phyloP scores from a whole-genome alignment of 2,888 invertebrate species.

The Phymatocera aterrima region DNA sequence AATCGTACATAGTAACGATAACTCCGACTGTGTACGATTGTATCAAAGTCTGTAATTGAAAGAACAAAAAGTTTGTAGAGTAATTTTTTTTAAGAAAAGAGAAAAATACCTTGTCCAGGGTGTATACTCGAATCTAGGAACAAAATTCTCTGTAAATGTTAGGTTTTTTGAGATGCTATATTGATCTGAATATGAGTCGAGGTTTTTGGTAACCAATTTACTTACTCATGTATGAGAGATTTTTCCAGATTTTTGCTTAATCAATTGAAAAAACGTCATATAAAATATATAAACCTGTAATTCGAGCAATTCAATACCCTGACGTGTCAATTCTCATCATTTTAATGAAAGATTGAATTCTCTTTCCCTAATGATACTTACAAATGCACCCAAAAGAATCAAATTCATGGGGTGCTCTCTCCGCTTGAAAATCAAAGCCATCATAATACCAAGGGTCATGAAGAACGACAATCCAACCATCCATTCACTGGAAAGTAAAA shows the following conservation, averaged over 20 bases:
- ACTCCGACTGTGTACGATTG: constrained; percentile 89
- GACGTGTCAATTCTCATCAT: not conserved
- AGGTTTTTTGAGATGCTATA: too few species aligned
- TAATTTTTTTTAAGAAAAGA: not conserved
- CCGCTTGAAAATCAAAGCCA: constrained; percentile 85
- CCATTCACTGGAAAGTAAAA: constrained; percentile 80
- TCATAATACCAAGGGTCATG: constrained; percentile 80
- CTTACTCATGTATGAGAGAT: not conserved
- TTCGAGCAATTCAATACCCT: not conserved
- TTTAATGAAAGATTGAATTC: not conserved
- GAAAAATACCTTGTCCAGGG: not conserved
- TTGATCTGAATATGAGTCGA: too few species aligned
- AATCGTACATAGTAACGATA: constrained; percentile 87
- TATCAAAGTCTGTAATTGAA: constrained; percentile 82
- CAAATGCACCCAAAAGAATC: constrained; percentile 86
- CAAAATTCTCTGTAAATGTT: not conserved
- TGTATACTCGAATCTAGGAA: too few species aligned
- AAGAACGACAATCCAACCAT: constrained; percentile 81
- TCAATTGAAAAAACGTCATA: too few species aligned
- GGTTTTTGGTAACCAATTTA: not conserved
- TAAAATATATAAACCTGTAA: not conserved
- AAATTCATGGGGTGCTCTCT: constrained; percentile 88
- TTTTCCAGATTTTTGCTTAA: too few species aligned
- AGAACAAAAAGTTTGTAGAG: not conserved
- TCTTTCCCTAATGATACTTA: constrained; percentile 76